Percentiles rank a stretch among this genome's conserved stretches.
Evolutionary conservation across 2,888 invertebrate genomes (phyloP).

Genomic region (Ophioninae sp.): DNA sequence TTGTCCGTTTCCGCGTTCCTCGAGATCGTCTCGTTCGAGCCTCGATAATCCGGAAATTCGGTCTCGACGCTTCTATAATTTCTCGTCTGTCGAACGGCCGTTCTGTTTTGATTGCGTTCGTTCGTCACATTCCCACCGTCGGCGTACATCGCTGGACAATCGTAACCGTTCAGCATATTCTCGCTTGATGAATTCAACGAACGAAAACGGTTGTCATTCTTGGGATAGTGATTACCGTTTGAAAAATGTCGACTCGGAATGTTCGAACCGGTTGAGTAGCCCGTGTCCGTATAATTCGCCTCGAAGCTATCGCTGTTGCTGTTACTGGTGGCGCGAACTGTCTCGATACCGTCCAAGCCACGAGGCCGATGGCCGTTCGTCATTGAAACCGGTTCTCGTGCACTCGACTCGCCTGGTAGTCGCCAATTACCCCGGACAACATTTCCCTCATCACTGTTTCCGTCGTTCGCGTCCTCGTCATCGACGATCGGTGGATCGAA

Average conservation of each 20-base stretch:
- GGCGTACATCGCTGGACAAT: slow-evolving; percentile 10
- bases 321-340: slow-evolving; percentile 29
- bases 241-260: slow-evolving; percentile 56
- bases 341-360: slow-evolving; percentile 22
- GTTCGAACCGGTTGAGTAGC: slow-evolving; percentile 66
- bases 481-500: slow-evolving; percentile 76
- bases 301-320: slow-evolving; percentile 59
- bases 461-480: slow-evolving; percentile 65
- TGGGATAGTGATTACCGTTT: slow-evolving; percentile 60
- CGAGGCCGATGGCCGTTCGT: slow-evolving; percentile 48
- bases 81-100: slow-evolving; percentile 32
- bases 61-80: slow-evolving; percentile 40
- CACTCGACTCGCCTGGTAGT: slow-evolving; percentile 39
- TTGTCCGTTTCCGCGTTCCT: slow-evolving; percentile 35
- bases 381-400: slow-evolving; percentile 23
- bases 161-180: slow-evolving; percentile 44
- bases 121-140: slow-evolving; percentile 34
- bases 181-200: slow-evolving; percentile 26
- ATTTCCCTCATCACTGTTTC: slow-evolving; percentile 56
- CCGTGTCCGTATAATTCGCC: slow-evolving; percentile 64
- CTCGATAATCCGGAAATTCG: slow-evolving; percentile 16
- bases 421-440: slow-evolving; percentile 59
- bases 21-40: neutral
- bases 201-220: slow-evolving; percentile 45
- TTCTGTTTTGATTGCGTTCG: slow-evolving; percentile 47